Base-by-base conservation (phyloP, 2,888 invertebrate species). In the Galerucella calmariensis region DNA sequence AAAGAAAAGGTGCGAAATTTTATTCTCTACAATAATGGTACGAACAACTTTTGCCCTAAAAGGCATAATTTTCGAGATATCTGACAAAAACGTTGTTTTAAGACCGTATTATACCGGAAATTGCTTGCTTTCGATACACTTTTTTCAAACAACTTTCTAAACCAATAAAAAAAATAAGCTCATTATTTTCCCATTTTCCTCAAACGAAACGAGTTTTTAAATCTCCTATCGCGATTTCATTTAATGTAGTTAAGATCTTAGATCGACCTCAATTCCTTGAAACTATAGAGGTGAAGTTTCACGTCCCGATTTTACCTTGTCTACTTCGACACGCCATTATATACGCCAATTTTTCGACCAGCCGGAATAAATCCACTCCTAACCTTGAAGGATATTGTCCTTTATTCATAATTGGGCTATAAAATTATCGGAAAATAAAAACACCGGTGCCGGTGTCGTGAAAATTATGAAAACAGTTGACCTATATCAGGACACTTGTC, bases 331-430 rank as follows among this genome's bases (percentile, higher is more conserved):
- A 61, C 14, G 61, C 61, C 9, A 27, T 35, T n/a, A 35, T 27
- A 35, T 53, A 53, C 24, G 4, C 14, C 14, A 14, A 27, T 12
- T 14, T 16, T 35, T n/a, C 35, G 5, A 14, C 14, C 48, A 14
- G 14, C 48, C 14, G 48, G 48, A 48, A 48, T 48, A 14, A 12
- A 14, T 12, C 0, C 2, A 48, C 4, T 48, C 14, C 14, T 41
- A 62, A 62, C 62, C 62, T 62, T 41, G 62, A 41, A 41, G 41
- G 35, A 41, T 56, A 35, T 62, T 41, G 62, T 62, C 62, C 62
- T 62, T 62, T 62, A n/a, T 41, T 35, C 9, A 35, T 62, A 62
- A 62, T 41, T 62, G 62, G 62, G 35, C 24, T 59, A 24, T 27
- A 61, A 61, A 58, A 58, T 24, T 58, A 58, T 20, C 58, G 4